Evolutionary conservation across 2,797 vertebrate species (phyloP), one percentile per base, ranked within the genome.

Genomic region (Cottoperca gobio): DNA sequence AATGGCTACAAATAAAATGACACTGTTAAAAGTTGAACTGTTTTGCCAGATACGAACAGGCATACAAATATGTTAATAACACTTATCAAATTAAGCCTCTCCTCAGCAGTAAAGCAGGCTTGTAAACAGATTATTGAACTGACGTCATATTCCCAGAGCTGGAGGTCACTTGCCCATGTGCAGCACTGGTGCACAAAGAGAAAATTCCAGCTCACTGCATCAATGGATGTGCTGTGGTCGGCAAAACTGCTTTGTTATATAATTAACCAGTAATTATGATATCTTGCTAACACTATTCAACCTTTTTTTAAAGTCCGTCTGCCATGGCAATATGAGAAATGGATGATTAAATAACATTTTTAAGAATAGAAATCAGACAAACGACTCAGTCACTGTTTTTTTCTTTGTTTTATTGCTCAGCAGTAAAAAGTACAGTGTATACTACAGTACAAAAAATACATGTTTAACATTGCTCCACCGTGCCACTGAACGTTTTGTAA

Each of bases 391-490:
- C 35, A 28, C 70, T 33, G 52, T 78, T 8, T 87, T 65, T 93
- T 88, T 89, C 21, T 81, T 67, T 78, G 86, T 95, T 95, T 94
- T 95, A 95, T 96, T 95, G 94, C 94, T 95, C 93, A 92, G 93
- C 94, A 91, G 93, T 95, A 95, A 94, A 96, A 96, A 95, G 91
- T 94, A 95, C 94, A 95, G 92, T 94, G 92, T 94, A 92, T 95
- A 93, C 93, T 94, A 95, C 92, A 89, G 93, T 95, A 95, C 88
- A 95, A 95, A 92, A 94, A 91, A 93, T 92, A 91, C 90, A 92
- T 91, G 89, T 92, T 90, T 81, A 93, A 93, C 90, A 94, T 92
- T 88, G 86, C 88, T 90, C 85, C 85, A 89, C 81, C 81, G 90
- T 87, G 84, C 83, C 87, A 89, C 85, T 90, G 86, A 86, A 91